A percentile compares a stretch with the other conserved stretches of the same genome.
These are phyloP conservation scores for Telmatochromis bifrenatus DNA, from an alignment of 2,113 vertebrate genomes.

Conservation along the genomic window DNA sequence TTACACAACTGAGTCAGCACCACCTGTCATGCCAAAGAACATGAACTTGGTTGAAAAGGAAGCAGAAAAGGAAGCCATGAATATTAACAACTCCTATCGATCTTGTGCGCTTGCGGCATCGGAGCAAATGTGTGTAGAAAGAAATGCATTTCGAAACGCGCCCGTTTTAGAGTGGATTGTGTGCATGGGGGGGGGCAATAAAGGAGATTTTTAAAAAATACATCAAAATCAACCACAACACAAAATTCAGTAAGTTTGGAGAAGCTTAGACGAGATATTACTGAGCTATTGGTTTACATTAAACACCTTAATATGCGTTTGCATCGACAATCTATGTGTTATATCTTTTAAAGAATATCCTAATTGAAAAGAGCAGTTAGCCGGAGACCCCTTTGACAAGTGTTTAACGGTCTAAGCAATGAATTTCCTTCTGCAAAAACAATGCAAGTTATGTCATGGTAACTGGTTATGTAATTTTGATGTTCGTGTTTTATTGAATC, in stretches of 20 bases:
- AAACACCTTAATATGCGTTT: conserved; percentile 28
- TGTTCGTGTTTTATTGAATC: not conserved
- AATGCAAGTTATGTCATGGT: conserved; percentile 11
- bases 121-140: not conserved
- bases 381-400: not conserved
- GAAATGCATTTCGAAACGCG: not conserved
- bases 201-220: not conserved
- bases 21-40: conserved; percentile 55
- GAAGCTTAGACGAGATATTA: not conserved
- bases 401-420: conserved; percentile 2
- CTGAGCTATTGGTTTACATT: conserved; percentile 1
- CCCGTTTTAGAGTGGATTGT: not conserved
- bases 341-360: not conserved
- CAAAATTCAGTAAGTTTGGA: not conserved
- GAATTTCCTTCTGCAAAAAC: conserved; percentile 21
- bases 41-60: conserved; percentile 14
- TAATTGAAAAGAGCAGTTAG: not conserved
- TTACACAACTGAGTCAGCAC: not conserved
- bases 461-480: not conserved
- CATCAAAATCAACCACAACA: conserved; percentile 35
- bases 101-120: not conserved
- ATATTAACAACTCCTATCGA: not conserved
- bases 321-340: conserved; percentile 71
- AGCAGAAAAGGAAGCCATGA: conserved; percentile 17
- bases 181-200: not conserved